Conservation (phyloP, 2,888 invertebrate genomes). For the Macrostomum cliftonense region DNA sequence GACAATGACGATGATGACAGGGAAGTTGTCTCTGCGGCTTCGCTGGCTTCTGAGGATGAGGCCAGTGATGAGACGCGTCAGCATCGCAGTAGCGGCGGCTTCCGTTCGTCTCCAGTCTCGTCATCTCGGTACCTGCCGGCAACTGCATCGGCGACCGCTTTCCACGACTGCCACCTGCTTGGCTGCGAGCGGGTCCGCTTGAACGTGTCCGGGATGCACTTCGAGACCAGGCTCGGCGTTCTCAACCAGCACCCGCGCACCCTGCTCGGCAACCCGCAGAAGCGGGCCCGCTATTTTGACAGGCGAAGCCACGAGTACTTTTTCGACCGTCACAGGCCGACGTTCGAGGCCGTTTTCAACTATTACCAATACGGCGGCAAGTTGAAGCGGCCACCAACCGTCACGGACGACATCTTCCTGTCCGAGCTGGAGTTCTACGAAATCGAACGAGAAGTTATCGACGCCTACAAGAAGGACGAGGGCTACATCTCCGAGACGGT, state of each 20-base stretch:
- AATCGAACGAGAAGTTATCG: slow-evolving; percentile 30
- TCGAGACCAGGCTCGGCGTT: slow-evolving; percentile 28
- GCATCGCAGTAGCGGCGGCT: no score
- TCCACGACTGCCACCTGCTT: no score
- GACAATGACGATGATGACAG: no score
- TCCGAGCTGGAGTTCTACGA: slow-evolving; percentile 33
- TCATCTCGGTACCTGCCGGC: no score
- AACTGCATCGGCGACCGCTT: no score
- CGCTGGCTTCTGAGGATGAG: no score
- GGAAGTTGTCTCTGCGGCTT: no score
- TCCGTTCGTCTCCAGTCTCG: no score
- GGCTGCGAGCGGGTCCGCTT: slow-evolving; percentile 10
- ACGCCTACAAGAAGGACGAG: slow-evolving; percentile 29
- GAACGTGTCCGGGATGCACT: slow-evolving; percentile 35
- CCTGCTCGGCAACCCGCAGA: slow-evolving; percentile 31
- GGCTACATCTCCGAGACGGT: slow-evolving; percentile 29
- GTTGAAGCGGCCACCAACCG: slow-evolving; percentile 28
- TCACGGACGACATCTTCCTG: slow-evolving; percentile 35
- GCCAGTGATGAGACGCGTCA: no score
- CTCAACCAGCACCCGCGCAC: slow-evolving; percentile 33
- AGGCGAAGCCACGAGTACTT: slow-evolving; percentile 30
- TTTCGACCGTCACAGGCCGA: slow-evolving; percentile 35
- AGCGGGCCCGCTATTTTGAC: slow-evolving; percentile 31
- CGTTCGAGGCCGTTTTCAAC: slow-evolving; percentile 35
- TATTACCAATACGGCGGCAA: slow-evolving; percentile 35